phyloP scores from a whole-genome alignment of 2,888 invertebrate species.

The Polylopha cassiicola region DNA sequence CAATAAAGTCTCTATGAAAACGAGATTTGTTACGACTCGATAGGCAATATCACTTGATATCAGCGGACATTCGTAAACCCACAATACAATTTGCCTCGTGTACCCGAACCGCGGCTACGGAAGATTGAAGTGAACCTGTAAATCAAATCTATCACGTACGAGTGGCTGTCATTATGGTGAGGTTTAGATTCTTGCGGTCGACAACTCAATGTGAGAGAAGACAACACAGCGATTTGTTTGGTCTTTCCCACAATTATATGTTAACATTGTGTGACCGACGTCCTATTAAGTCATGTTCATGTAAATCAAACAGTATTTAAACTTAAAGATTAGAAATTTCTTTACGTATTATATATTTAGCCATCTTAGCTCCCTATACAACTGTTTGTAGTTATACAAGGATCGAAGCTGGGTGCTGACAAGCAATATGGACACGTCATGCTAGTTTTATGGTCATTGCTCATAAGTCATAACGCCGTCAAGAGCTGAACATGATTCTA shows the following conservation, averaged over 20 bases:
- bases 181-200: conserved; percentile 62
- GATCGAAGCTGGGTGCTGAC: conserved; percentile 2
- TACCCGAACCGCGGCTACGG: conserved; percentile 47
- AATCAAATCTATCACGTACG: conserved; percentile 70
- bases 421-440: conserved; percentile 5
- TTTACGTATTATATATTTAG: too few relatives aligned
- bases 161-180: conserved; percentile 58
- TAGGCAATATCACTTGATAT: conserved; percentile 34
- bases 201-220: conserved; percentile 36
- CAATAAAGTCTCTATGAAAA: conserved; percentile 36
- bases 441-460: conserved; percentile 12
- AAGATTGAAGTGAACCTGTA: conserved; percentile 69
- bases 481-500: conserved; percentile 9
- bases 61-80: conserved; percentile 58
- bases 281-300: too few relatives aligned
- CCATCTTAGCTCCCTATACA: too few relatives aligned
- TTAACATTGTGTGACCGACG: conserved; percentile 17
- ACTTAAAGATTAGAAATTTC: too few relatives aligned
- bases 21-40: conserved; percentile 32
- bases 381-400: too few relatives aligned
- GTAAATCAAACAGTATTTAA: not conserved
- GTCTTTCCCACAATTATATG: conserved; percentile 30
- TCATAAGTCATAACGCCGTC: conserved; percentile 10
- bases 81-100: conserved; percentile 61
- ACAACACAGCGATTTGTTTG: conserved; percentile 31